Percentiles rank a stretch among this genome's conserved stretches.
Evolutionary conservation across 1,140 invertebrate genomes (phyloP).

Genomic region (Leptinotarsa texana): DNA sequence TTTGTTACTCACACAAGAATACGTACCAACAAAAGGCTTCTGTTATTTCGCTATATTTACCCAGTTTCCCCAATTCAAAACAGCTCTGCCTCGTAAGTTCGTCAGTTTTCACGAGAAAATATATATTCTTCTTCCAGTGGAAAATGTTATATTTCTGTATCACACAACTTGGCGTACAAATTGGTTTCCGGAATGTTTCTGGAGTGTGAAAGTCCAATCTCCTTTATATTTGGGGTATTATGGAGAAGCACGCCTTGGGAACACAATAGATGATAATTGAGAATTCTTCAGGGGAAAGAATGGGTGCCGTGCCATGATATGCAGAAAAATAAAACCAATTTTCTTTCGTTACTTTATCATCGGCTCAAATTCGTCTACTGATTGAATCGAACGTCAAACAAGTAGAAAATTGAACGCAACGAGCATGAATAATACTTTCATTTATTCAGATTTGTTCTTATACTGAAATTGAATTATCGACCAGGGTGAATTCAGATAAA

Average conservation of each 20-base stretch:
- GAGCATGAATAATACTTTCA: neutral
- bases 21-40: no score
- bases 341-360: neutral
- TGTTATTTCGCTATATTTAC: no score
- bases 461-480: neutral
- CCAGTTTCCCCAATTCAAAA: no score
- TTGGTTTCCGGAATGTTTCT: neutral
- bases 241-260: neutral
- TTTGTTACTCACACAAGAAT: no score
- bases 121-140: no score
- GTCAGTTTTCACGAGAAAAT: no score
- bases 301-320: neutral
- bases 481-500: no score
- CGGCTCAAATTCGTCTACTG: neutral
- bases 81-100: no score
- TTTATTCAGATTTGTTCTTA: neutral
- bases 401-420: neutral
- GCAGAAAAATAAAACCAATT: neutral
- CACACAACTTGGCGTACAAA: constrained; percentile 2
- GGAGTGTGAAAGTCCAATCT: neutral
- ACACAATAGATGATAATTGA: constrained; percentile 6
- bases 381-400: neutral
- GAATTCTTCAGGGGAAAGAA: neutral
- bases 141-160: neutral
- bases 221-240: neutral